Base-by-base conservation (phyloP, 2,797 vertebrate species). In the Squalus acanthias region DNA sequence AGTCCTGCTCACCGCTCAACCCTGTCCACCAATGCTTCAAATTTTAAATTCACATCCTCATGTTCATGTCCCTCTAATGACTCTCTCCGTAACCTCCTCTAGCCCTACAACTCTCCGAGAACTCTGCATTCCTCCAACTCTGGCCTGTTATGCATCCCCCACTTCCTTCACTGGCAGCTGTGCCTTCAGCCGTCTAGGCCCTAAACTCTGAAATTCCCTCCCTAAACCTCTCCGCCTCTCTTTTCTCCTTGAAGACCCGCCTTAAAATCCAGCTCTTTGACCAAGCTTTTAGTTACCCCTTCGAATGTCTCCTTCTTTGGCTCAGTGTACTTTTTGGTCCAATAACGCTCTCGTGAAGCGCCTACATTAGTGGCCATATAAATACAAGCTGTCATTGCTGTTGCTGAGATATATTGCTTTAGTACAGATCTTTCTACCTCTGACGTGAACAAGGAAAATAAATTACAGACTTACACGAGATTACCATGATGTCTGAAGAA, bases 401-500 rank as follows among this genome's bases (percentile, higher is more conserved):
- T 39, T 93, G n/a, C 91, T 67, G 12, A n/a, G 60, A 67, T 67
- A 69, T 93, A 93, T 69, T 93, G 91, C 91, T 93, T 69, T 39
- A 93, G n/a, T 93, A 10, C 91, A 22, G 65, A 69, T 46, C 91
- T 93, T 67, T 46, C 91, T 69, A 39, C 63, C 65, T 93, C 91
- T 69, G 91, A 93, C 12, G 63, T 9, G 39, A 93, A 69, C 39
- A 93, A 69, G 91, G 91, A 69, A 69, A 93, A 93, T 93, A 69
- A 93, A 93, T 93, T 67, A 93, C 91, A 69, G 91, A 69, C 91
- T 69, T 69, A 46, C n/a, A 69, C 2, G 9, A 69, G 91, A 93
- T 93, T 93, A 63, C 91, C 91, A 69, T 69, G 63, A 69, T 69
- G 91, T 93, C 65, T 93, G n/a, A 93, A 93, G 91, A 10, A 69